Conservation (phyloP, 2,888 invertebrate species). For the Meghimatium bilineatum region DNA sequence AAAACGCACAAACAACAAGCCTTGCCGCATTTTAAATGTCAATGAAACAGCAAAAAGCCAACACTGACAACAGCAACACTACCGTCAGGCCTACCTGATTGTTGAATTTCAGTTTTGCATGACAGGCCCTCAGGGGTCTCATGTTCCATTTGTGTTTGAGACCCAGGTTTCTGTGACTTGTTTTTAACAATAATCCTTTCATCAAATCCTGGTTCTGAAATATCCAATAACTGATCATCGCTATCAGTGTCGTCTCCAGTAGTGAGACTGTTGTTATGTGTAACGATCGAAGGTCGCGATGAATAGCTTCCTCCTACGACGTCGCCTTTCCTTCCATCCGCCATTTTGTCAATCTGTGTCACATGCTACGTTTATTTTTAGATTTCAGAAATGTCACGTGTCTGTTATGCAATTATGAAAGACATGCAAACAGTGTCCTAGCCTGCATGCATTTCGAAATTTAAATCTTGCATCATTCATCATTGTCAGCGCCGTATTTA, state of each 20-base stretch:
- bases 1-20: no score
- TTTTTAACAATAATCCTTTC: neutral
- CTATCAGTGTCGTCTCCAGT: constrained; percentile 3
- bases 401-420: no score
- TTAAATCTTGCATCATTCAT: no score
- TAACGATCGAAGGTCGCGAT: neutral
- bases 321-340: neutral
- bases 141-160: neutral
- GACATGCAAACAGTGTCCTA: no score
- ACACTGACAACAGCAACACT: no score
- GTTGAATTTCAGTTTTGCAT: no score
- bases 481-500: no score
- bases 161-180: neutral
- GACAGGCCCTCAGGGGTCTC: neutral
- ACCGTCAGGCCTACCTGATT: no score
- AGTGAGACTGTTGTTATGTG: neutral
- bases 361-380: constrained; percentile 2
- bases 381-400: neutral
- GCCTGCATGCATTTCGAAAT: no score
- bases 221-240: constrained; percentile 16
- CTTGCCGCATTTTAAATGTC: no score
- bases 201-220: constrained; percentile 5
- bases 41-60: no score
- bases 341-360: constrained; percentile 16
- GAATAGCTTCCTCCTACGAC: neutral